Conservation (phyloP, 2,888 invertebrate genomes). For the Liopterus haemorrhoidalis region DNA sequence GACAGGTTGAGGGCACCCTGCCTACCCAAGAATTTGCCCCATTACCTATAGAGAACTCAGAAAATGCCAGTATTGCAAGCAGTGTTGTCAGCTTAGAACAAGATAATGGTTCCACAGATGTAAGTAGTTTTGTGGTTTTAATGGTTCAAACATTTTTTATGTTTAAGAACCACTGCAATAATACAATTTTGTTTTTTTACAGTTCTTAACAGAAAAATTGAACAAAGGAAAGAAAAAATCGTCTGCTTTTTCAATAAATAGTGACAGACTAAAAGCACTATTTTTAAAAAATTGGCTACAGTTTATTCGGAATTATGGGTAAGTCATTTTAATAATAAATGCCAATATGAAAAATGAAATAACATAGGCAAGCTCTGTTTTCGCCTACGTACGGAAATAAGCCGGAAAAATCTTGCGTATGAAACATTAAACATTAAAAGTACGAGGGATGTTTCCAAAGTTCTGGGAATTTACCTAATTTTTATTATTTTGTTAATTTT, state of each 20-base stretch:
- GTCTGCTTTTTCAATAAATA: conserved; percentile 8
- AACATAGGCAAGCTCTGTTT: conserved; percentile 27
- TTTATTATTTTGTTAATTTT: too few species aligned
- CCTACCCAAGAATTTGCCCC: conserved; percentile 28
- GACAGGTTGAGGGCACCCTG: conserved; percentile 49
- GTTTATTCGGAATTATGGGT: conserved; percentile 34
- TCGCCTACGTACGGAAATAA: background rate
- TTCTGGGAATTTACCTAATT: too few species aligned
- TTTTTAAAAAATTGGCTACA: conserved; percentile 39
- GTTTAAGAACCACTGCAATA: conserved; percentile 31
- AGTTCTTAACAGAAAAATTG: conserved; percentile 48
- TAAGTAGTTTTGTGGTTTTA: conserved; percentile 16
- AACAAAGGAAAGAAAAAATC: conserved; percentile 28
- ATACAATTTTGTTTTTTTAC: conserved; percentile 30
- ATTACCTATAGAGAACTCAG: conserved; percentile 22
- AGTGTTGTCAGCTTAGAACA: conserved; percentile 6
- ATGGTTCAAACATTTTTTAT: conserved; percentile 8
- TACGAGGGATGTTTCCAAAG: too few species aligned
- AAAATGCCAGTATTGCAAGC: conserved; percentile 22
- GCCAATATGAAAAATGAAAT: too few species aligned
- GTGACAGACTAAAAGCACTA: conserved; percentile 13
- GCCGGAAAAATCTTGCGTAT: background rate
- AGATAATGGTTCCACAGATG: conserved; percentile 27
- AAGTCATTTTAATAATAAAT: too few species aligned
- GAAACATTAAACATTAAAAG: background rate